Percentiles rank a stretch among this genome's conserved stretches.
These are phyloP conservation scores for Harlomillsia oculata DNA, from an alignment of 1,140 invertebrate genomes.

Conservation along the genomic window DNA sequence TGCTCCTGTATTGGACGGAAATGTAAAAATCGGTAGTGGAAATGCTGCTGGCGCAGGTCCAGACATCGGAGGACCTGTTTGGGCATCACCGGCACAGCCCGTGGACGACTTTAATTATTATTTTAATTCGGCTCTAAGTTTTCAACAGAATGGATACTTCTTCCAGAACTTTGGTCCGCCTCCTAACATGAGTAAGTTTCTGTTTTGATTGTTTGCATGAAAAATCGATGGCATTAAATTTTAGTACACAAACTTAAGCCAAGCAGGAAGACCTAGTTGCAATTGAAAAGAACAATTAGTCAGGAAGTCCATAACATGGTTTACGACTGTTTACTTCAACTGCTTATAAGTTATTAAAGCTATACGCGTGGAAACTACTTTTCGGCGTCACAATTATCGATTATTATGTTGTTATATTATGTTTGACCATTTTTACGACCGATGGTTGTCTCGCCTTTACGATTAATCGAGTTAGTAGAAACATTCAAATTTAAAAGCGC, in stretches of 20 bases:
- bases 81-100: conserved; percentile 18
- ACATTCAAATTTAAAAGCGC: too few relatives aligned
- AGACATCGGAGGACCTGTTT: conserved; percentile 15
- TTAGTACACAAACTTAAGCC: neutral
- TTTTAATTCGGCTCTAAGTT: conserved; percentile 33
- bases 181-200: conserved; percentile 35
- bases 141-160: conserved; percentile 35
- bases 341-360: too few relatives aligned
- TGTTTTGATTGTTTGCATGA: neutral
- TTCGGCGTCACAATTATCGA: too few relatives aligned
- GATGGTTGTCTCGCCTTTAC: too few relatives aligned
- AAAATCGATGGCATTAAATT: neutral
- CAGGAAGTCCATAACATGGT: too few relatives aligned
- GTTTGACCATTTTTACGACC: too few relatives aligned
- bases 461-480: too few relatives aligned
- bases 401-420: too few relatives aligned
- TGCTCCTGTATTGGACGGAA: conserved; percentile 15
- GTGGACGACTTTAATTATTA: conserved; percentile 34
- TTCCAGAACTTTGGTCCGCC: conserved; percentile 35
- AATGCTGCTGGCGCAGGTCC: conserved; percentile 15
- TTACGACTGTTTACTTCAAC: too few relatives aligned
- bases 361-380: too few relatives aligned
- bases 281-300: too few relatives aligned
- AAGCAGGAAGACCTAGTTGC: too few relatives aligned
- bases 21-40: conserved; percentile 14